These are phyloP conservation scores for Thereva nobilitata DNA, from an alignment of 2,888 invertebrate species.

Conservation along the genomic window DNA sequence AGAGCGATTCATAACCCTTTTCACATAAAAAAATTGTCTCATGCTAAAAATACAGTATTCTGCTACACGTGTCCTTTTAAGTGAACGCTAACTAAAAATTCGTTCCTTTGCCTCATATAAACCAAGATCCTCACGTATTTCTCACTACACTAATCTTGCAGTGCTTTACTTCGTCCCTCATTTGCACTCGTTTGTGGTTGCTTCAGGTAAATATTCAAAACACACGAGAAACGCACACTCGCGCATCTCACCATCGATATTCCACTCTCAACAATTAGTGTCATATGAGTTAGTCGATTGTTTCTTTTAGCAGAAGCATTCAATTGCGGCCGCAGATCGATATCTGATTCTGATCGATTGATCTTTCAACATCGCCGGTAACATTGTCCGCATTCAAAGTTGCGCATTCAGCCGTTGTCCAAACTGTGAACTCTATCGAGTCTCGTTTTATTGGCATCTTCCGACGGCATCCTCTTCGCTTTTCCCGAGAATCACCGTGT, in stretches of 20 bases:
- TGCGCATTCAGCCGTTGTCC: slow-evolving; percentile 2
- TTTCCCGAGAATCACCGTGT: slow-evolving; percentile 17
- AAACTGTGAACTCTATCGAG: slow-evolving; percentile 31
- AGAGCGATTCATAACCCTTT: too few species aligned
- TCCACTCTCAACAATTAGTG: slow-evolving; percentile 27
- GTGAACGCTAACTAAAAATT: too few species aligned
- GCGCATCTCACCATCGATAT: neutral
- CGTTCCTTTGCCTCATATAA: too few species aligned
- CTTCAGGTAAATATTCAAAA: too few species aligned
- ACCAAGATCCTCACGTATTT: too few species aligned
- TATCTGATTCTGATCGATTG: slow-evolving; percentile 34
- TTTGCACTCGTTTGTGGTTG: too few species aligned
- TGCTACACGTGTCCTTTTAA: too few species aligned
- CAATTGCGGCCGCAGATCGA: slow-evolving; percentile 19
- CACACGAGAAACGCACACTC: too few species aligned
- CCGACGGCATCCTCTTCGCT: slow-evolving; percentile 13
- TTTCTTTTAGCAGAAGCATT: slow-evolving; percentile 27
- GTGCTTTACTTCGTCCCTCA: too few species aligned
- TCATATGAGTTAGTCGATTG: slow-evolving; percentile 19
- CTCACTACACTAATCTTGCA: too few species aligned
- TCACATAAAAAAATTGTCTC: too few species aligned
- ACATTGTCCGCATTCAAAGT: slow-evolving; percentile 17
- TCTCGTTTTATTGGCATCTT: slow-evolving; percentile 18
- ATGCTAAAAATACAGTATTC: too few species aligned
- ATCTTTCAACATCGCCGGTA: slow-evolving; percentile 11